Base-by-base conservation (phyloP, 2,888 invertebrate species). In the Pandemis cinnamomeana region DNA sequence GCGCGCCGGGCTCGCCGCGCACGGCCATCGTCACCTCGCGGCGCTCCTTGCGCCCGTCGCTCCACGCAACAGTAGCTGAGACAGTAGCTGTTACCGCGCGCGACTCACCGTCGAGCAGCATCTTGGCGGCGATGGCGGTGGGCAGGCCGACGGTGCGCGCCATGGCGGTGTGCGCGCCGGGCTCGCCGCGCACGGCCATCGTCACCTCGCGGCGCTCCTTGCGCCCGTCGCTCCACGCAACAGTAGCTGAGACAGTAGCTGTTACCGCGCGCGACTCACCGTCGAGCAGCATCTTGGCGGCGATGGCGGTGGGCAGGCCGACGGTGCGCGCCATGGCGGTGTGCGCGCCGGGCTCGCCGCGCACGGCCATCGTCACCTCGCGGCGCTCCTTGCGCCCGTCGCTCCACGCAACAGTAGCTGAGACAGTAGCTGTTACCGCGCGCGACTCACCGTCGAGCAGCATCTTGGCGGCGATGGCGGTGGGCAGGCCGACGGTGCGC, bases 401-500 rank as follows among this genome's bases (percentile, higher is more conserved):
- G 4, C 98, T 97, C 98, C 99, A 99, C 75, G 97, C n/a, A n/a
- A n/a, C n/a, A n/a, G n/a, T n/a, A n/a, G n/a, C n/a, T n/a, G n/a
- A n/a, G n/a, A n/a, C n/a, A n/a, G n/a, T n/a, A n/a, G n/a, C n/a
- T n/a, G n/a, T n/a, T 11, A 11, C 3, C 46, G 4, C 46, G 46
- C 11, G 46, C n/a, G 15, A 78, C 89, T 89, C 90, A 98, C 99
- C 99, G 89, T 99, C 98, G 13, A 99, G 94, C 76, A 99, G 96
- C 99, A 99, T 99, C 91, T 99, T 99, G 0, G 98, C 96, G 1
- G 99, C 99, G 81, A 99, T 99, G 27, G 98, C 99, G 7, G 99
- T 97, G 97, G 99, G 92, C 96, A 98, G 80, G 0, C 94, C 94
- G 0, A 94, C 94, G 6, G 94, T 94, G 78, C 92, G 82, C 20